Conservation (phyloP, 2,113 vertebrate species). For the Ophthalmolycus amberensis region DNA sequence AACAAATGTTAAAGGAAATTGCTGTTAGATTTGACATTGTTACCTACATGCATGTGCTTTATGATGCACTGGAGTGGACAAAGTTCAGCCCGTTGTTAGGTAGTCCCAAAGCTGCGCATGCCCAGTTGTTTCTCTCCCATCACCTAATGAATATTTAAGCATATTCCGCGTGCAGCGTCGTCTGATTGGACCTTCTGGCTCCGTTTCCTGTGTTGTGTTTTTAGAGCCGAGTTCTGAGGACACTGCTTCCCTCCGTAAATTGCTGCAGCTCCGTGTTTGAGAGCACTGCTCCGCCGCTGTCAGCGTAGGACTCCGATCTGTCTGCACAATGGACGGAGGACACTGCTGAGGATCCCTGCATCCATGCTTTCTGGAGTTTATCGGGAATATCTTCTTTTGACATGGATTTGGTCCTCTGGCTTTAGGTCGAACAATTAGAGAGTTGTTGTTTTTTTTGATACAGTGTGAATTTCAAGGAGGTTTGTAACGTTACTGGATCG, state of each 20-base stretch:
- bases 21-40: neutral
- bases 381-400: conserved; percentile 46
- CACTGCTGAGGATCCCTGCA: conserved; percentile 58
- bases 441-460: conserved; percentile 5
- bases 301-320: conserved; percentile 34
- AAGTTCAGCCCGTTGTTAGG: neutral
- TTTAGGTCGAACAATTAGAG: conserved; percentile 10
- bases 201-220: conserved; percentile 69
- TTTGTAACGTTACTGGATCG: conserved; percentile 36
- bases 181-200: conserved; percentile 64
- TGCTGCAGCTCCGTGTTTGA: conserved; percentile 9
- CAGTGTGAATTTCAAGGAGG: conserved; percentile 31
- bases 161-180: neutral
- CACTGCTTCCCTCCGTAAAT: conserved; percentile 12
- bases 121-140: conserved; percentile 30
- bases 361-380: conserved; percentile 45
- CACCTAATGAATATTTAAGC: conserved; percentile 72
- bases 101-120: conserved; percentile 54
- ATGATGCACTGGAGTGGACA: too few species aligned
- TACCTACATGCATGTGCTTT: neutral
- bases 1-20: neutral
- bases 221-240: conserved; percentile 24
- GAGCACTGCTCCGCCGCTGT: conserved; percentile 31
- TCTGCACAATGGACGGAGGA: conserved; percentile 65
- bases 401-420: conserved; percentile 30